Evolutionary conservation across 2,888 invertebrate species (phyloP), one percentile per base, ranked within the genome.

Genomic region (Perizoma flavofasciatum): DNA sequence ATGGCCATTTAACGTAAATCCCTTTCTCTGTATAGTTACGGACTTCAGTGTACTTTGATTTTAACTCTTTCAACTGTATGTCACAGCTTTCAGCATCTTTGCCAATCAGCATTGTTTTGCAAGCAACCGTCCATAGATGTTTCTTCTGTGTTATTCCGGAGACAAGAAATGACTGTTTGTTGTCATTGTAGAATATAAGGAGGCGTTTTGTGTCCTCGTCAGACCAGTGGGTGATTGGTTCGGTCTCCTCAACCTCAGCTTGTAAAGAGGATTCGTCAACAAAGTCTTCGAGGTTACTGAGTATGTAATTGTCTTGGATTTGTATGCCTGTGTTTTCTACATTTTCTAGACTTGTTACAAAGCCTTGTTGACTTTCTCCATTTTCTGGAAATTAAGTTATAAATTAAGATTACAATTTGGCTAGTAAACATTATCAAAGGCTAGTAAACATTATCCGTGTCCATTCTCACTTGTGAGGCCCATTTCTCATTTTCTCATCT

Each of bases 81-180:
- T 89, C 89, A 62, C 91, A 92, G 0, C 74, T 58, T 3, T 72
- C 65, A 0, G 83, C 78, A 35, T 73, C 78, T 72, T 86, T 91
- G 0, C 78, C 82, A 0, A 77, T 59, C 0, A 92, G 70, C 83
- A 89, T 88, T 5, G 89, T 89, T 60, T 85, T 89, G 55, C 90
- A 90, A 0, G 88, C 89, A 0, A 90, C 83, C 0, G 82, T 75
- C 92, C 91, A 92, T 5, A 91, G 69, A 61, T 89, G 84, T 59
- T 76, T 79, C 49, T 78, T 84, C 59, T 83, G 83, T 1, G 85
- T 79, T 5, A 74, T 64, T 0, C 84, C 85, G 7, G 73, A 79
- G 4, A 80, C 65, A 50, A 33, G 9, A 33, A 91, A 90, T 5
- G 81, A 78, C n/a, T 82, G 76, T 73, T 89, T 90, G 46, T 91